These are phyloP conservation scores for Pachyrhynchus sulphureomaculatus DNA, from an alignment of 1,140 invertebrate genomes.

Conservation along the genomic window DNA sequence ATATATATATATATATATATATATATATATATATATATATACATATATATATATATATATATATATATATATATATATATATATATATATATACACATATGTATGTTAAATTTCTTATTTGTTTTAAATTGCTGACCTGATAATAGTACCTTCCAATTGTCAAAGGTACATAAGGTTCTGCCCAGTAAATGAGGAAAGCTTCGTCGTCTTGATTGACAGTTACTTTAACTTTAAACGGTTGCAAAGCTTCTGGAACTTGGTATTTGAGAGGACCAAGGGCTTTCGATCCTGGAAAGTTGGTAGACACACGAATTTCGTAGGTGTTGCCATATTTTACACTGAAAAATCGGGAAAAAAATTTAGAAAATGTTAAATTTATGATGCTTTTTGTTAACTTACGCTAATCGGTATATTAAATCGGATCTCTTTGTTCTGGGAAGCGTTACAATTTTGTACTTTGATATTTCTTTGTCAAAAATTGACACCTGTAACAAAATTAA, in stretches of 20 bases:
- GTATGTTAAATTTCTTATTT: no score
- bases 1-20: no score
- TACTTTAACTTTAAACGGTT: constrained; percentile 39
- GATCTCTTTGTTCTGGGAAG: background rate
- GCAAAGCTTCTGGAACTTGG: constrained; percentile 37
- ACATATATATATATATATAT: no score
- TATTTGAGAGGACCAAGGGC: constrained; percentile 31
- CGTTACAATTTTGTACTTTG: background rate
- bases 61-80: no score
- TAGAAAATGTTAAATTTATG: background rate
- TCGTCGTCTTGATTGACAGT: constrained; percentile 34
- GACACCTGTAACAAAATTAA: constrained; percentile 9
- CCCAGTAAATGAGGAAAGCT: constrained; percentile 42
- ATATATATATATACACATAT: no score
- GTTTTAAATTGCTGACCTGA: no score
- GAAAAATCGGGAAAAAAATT: background rate
- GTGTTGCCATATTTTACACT: constrained; percentile 31
- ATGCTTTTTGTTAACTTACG: background rate
- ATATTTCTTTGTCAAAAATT: constrained; percentile 1
- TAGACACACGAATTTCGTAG: constrained; percentile 39
- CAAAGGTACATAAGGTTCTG: constrained; percentile 38
- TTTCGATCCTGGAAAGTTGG: constrained; percentile 32
- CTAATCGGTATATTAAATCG: background rate
- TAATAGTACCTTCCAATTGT: constrained; percentile 38
- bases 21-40: no score